A percentile compares a stretch with the other conserved stretches of the same genome.
These are phyloP conservation scores for Apis laboriosa DNA, from an alignment of 1,140 invertebrate species.

Conservation along the genomic window DNA sequence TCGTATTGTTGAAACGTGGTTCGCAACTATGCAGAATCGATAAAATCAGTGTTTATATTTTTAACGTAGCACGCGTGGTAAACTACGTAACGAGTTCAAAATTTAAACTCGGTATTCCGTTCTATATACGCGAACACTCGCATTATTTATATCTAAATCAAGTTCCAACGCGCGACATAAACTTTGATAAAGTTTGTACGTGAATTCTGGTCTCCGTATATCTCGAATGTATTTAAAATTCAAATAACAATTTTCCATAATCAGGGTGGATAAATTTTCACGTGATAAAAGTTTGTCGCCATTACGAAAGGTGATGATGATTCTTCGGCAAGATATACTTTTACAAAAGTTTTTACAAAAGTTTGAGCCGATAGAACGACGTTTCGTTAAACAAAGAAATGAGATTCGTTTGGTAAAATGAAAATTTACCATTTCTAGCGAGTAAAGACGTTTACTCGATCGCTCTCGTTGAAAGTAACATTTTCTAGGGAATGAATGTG, in stretches of 20 bases:
- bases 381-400: not conserved
- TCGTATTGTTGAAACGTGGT: not conserved
- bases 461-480: too few species aligned
- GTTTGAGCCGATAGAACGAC: not conserved
- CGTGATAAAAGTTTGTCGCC: conserved; percentile 15
- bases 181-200: conserved; percentile 26
- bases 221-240: conserved; percentile 27
- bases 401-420: not conserved
- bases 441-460: too few species aligned
- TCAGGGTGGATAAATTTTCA: conserved; percentile 23
- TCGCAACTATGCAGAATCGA: not conserved
- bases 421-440: too few species aligned
- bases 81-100: not conserved
- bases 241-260: conserved; percentile 41
- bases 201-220: not conserved
- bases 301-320: not conserved
- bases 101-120: not conserved
- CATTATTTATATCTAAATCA: conserved; percentile 8
- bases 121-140: too few species aligned
- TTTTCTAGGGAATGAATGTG: too few species aligned
- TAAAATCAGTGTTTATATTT: conserved; percentile 11
- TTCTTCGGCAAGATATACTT: not conserved
- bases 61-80: not conserved
- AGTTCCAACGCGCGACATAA: not conserved
- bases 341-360: not conserved